Evolutionary conservation across 2,113 vertebrate species (phyloP).

Genomic region (Apistogramma diplotaenia): DNA sequence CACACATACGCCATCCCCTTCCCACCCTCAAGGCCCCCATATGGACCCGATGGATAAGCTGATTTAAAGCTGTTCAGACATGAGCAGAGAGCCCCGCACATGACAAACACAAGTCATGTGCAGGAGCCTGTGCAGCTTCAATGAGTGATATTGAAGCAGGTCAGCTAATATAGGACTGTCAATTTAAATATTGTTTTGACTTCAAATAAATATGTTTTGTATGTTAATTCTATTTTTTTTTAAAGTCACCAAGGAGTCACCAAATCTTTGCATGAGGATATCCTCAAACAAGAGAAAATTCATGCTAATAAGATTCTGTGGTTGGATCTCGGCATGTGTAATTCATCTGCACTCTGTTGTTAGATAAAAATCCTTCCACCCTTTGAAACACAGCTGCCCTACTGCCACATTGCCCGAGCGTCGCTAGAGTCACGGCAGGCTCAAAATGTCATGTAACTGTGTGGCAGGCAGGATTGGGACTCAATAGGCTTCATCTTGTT

Average conservation of each 20-base stretch:
- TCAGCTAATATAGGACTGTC: background rate
- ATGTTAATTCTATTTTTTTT: background rate
- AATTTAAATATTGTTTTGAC: background rate
- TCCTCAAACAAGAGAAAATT: background rate
- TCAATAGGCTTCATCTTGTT: too few species aligned
- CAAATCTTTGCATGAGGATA: background rate
- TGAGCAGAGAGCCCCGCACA: background rate
- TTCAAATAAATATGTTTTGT: background rate
- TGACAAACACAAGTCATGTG: background rate
- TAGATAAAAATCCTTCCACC: background rate
- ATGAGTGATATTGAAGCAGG: background rate
- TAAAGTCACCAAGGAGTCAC: too few species aligned
- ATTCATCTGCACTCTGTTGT: background rate
- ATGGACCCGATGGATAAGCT: constrained; percentile 35
- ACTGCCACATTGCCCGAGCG: background rate
- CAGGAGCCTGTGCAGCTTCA: background rate
- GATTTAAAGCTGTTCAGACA: constrained; percentile 25
- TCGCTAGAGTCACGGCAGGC: background rate
- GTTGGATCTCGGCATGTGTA: background rate
- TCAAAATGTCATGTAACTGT: too few species aligned
- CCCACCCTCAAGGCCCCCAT: constrained; percentile 23
- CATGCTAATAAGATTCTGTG: background rate
- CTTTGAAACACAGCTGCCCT: background rate
- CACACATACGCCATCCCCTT: background rate
- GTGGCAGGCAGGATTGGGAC: too few species aligned